Percentiles rank a stretch among this genome's conserved stretches.
phyloP scores from a whole-genome alignment of 1,140 invertebrate species.

The Pseudachorutes palmiensis region DNA sequence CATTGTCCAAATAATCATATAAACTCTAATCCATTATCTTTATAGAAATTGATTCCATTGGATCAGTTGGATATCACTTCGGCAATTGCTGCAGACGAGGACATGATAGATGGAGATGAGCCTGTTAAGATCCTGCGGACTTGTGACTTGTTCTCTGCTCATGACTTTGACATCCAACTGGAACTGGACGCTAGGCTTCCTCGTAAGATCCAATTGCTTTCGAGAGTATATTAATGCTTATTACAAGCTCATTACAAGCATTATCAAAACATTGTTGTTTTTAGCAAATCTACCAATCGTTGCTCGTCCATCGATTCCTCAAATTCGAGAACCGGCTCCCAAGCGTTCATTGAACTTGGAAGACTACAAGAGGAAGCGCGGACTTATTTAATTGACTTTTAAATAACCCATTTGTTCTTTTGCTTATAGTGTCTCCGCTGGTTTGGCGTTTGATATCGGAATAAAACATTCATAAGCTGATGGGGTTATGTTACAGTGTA shows the following conservation, averaged over 20 bases:
- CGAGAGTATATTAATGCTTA: no score
- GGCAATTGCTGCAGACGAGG: no score
- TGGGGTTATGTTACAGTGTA: no score
- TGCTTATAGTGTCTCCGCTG: no score
- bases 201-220: constrained; percentile 53
- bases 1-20: no score
- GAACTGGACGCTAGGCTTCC: constrained; percentile 77
- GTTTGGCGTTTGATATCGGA: no score
- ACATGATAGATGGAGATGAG: constrained; percentile 5
- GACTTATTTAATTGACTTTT: constrained; percentile 64
- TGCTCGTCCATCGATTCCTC: constrained; percentile 41
- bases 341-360: constrained; percentile 85
- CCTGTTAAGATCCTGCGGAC: constrained; percentile 38
- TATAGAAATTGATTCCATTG: not conserved
- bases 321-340: constrained; percentile 69
- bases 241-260: not conserved
- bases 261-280: constrained; percentile 9
- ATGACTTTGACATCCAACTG: constrained; percentile 94
- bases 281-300: constrained; percentile 34
- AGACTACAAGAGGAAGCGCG: constrained; percentile 93
- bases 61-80: not conserved
- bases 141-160: constrained; percentile 76
- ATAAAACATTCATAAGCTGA: no score
- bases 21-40: no score
- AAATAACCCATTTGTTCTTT: no score